Conservation (phyloP, 2,888 invertebrate genomes). For the Lithophane socia region DNA sequence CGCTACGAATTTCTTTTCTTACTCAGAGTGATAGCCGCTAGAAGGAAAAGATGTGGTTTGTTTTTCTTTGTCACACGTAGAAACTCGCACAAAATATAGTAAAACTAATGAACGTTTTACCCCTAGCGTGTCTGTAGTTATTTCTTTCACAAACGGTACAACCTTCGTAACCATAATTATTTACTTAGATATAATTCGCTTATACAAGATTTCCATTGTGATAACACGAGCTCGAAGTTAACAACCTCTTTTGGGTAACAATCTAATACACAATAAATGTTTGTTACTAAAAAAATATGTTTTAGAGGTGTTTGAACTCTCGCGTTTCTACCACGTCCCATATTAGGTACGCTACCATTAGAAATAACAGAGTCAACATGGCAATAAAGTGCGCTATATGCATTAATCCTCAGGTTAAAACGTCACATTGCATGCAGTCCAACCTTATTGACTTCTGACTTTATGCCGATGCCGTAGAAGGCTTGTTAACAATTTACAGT, state of each 20-base stretch:
- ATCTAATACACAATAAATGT: slow-evolving; percentile 23
- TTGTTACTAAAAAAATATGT: slow-evolving; percentile 18
- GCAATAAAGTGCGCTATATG: slow-evolving; percentile 7
- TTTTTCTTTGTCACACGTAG: slow-evolving; percentile 13
- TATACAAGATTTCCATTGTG: slow-evolving; percentile 51
- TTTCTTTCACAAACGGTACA: slow-evolving; percentile 35
- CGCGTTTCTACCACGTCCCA: slow-evolving; percentile 25
- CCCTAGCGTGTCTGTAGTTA: slow-evolving; percentile 50
- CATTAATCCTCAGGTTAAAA: slow-evolving; percentile 23
- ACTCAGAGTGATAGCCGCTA: slow-evolving; percentile 6
- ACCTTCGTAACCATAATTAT: slow-evolving; percentile 51
- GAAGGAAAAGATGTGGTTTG: neutral
- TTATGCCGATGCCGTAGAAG: slow-evolving; percentile 15
- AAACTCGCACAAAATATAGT: slow-evolving; percentile 4
- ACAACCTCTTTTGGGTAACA: slow-evolving; percentile 50
- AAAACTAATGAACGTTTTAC: slow-evolving; percentile 19
- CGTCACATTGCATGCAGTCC: slow-evolving; percentile 40
- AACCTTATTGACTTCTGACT: slow-evolving; percentile 43
- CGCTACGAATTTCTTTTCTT: slow-evolving; percentile 36
- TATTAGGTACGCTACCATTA: neutral
- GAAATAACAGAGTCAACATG: slow-evolving; percentile 4
- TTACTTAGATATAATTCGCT: slow-evolving; percentile 45
- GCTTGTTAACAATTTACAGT: slow-evolving; percentile 34
- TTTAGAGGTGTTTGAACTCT: slow-evolving; percentile 51
- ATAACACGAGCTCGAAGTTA: slow-evolving; percentile 52